These are phyloP conservation scores for Apeira syringaria DNA, from an alignment of 2,888 invertebrate species.

Conservation along the genomic window DNA sequence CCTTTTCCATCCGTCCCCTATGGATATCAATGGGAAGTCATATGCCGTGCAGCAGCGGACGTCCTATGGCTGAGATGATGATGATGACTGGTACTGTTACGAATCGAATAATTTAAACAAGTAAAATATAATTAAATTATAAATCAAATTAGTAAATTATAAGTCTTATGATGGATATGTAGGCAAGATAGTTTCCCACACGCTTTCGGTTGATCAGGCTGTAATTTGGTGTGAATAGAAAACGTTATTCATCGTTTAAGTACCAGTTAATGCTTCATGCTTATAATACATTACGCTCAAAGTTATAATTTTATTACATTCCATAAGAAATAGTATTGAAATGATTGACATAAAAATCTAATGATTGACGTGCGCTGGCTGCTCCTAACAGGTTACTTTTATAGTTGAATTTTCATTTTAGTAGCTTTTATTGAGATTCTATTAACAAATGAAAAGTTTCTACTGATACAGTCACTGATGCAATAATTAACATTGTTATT, in stretches of 20 bases:
- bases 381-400: constrained; percentile 9
- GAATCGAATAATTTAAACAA: no score
- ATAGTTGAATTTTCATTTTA: neutral
- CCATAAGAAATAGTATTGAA: constrained; percentile 4
- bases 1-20: no score
- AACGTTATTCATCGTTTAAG: constrained; percentile 6
- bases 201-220: neutral
- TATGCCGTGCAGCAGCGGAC: no score
- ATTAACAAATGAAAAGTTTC: no score
- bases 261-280: constrained; percentile 7
- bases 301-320: constrained; percentile 8
- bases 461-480: no score
- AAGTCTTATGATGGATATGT: no score
- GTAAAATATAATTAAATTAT: no score
- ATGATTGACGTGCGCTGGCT: constrained; percentile 2
- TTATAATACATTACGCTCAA: constrained; percentile 1
- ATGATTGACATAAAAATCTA: constrained; percentile 19
- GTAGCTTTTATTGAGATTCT: constrained; percentile 3
- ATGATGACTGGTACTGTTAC: no score
- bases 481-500: no score
- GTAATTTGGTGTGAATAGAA: constrained; percentile 4
- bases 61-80: no score
- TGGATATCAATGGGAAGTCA: no score
- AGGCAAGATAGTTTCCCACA: constrained; percentile 9
- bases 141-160: no score